Evolutionary conservation across 2,113 vertebrate genomes (phyloP), one percentile per base, ranked within the genome.

Genomic region (Columba livia): DNA sequence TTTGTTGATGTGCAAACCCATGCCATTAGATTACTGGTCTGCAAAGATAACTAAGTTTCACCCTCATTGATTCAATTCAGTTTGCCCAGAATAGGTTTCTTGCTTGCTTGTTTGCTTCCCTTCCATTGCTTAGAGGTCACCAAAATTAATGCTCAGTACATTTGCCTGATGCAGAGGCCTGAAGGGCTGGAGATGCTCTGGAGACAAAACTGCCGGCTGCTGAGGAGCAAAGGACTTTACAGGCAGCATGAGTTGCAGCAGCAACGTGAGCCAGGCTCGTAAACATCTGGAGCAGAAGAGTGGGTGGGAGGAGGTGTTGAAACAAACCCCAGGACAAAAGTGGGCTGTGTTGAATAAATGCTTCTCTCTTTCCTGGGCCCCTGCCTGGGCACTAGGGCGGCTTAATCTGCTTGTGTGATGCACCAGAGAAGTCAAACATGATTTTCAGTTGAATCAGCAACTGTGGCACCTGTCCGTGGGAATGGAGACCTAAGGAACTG

Each of bases 221-320:
- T 44, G 51, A 44, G 21, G 24, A 50, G 15, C 9, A 16, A 85
- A 66, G 10, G 26, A 25, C 18, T 81, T 78, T 65, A 61, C 17
- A 26, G n/a, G 6, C 40, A 67, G 47, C 61, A n/a, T 11, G 17
- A 72, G 31, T 31, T 44, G 16, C 20, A 61, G 48, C 51, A 62
- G 51, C 48, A 50, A 8, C 0, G 0, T 50, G 42, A 81, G 9
- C 15, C 51, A 57, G 47, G 42, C 11, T 11, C 67, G 32, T 42
- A 20, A 91, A 77, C 57, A 34, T 26, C 51, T 64, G 66, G 48
- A 82, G n/a, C 15, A 73, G 64, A 89, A 61, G 50, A 53, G 36
- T 12, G 29, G 20, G 9, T 50, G 47, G 64, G 47, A 65, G 91
- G 40, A 78, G 9, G 4, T 32, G 24, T 10, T 42, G 11, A 23